Evolutionary conservation across 2,113 vertebrate genomes (phyloP).

Genomic region (Pygathrix nemaeus): DNA sequence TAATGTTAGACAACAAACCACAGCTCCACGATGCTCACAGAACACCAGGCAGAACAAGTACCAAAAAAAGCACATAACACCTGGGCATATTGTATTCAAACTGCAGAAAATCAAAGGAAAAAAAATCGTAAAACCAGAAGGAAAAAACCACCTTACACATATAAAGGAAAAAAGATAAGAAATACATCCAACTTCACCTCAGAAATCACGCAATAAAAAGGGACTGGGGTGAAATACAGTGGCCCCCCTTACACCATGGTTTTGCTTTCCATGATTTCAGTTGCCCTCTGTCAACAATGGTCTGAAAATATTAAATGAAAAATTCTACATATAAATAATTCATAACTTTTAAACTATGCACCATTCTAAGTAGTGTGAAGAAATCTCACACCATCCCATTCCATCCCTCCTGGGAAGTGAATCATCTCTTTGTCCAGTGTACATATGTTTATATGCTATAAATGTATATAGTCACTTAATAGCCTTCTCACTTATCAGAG

Average conservation of each 20-base stretch:
- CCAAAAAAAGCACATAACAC: background rate
- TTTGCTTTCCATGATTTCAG: background rate
- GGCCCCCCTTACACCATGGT: background rate
- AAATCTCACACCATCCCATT: background rate
- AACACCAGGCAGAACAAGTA: background rate
- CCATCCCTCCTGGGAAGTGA: background rate
- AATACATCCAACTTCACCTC: background rate
- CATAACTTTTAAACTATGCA: background rate
- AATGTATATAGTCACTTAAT: background rate
- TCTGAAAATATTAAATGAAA: background rate
- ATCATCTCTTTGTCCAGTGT: background rate
- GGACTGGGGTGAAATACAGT: background rate
- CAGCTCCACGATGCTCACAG: background rate
- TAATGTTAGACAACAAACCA: background rate
- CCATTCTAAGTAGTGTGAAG: background rate
- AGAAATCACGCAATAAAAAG: background rate
- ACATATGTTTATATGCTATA: background rate
- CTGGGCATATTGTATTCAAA: background rate
- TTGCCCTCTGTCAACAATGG: background rate
- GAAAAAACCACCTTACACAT: background rate
- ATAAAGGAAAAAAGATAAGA: background rate
- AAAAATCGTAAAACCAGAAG: background rate
- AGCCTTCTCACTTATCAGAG: background rate
- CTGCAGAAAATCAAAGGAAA: background rate
- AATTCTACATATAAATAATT: background rate